Evolutionary conservation across 2,888 invertebrate genomes (phyloP), one percentile per base, ranked within the genome.

Genomic region (Itoplectis maculator): DNA sequence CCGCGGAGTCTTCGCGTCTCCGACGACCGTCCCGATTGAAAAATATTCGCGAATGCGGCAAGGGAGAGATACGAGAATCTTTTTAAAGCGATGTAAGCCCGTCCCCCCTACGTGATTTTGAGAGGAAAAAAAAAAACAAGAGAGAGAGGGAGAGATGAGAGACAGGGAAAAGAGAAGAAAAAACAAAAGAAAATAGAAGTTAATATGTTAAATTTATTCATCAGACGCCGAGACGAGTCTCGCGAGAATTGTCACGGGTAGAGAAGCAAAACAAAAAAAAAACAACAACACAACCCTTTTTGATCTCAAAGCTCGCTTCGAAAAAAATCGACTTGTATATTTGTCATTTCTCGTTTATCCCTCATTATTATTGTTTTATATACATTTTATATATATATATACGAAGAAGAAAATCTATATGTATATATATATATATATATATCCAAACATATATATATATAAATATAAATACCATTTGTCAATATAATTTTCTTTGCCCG

Each of bases 271-370:
- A 54, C 23, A 20, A 20, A 51, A 59, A 35, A 8, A 4, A 56
- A 56, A 56, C n/a, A 59, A 47, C 29, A 23, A 61, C 56, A 81
- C 56, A 69, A 73, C 23, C 35, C n/a, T n/a, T 9, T 72, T 72
- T 73, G 72, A 79, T 69, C 76, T 69, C 70, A 47, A 56, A 2
- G 61, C 37, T 75, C 66, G 47, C 76, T 79, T 63, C 63, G 79
- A 59, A 79, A 49, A 51, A 70, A 75, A 72, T 70, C 72, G 61
- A 82, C 40, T 72, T 73, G 59, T 79, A 79, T 68, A 73, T 82
- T 76, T 76, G 76, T 82, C 68, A 82, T 79, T 79, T 79, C 76
- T 79, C 82, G 72, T 79, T 82, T 42, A 49, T 49, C 63, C 54
- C 68, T 66, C 75, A 69, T 76, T 79, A 37, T 65, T n/a, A 61